phyloP scores from a whole-genome alignment of 2,888 invertebrate genomes.

The Limenitis arthemis region DNA sequence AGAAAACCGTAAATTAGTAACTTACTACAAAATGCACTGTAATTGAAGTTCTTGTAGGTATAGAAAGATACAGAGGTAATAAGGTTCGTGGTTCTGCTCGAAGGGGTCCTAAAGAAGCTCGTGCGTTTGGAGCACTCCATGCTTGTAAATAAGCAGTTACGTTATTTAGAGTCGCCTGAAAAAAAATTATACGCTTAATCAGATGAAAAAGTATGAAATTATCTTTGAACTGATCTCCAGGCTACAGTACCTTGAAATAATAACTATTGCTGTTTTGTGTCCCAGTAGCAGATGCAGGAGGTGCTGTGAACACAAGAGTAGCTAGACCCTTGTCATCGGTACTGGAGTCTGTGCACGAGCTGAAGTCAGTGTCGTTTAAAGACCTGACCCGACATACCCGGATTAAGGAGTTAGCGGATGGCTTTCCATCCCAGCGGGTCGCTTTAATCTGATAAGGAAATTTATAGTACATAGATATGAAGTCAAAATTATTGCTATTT shows the following conservation, averaged over 20 bases:
- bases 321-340: slow-evolving; percentile 48
- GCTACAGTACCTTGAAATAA: slow-evolving; percentile 40
- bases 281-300: slow-evolving; percentile 45
- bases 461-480: neutral
- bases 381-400: slow-evolving; percentile 42
- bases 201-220: neutral
- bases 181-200: neutral
- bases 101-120: slow-evolving; percentile 45
- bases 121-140: slow-evolving; percentile 3
- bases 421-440: slow-evolving; percentile 58
- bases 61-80: slow-evolving; percentile 49
- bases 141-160: slow-evolving; percentile 41
- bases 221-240: too few relatives aligned
- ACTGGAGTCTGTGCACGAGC: slow-evolving; percentile 36
- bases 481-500: neutral
- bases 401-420: slow-evolving; percentile 40
- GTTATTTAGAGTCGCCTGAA: slow-evolving; percentile 45
- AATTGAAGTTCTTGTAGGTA: slow-evolving; percentile 34
- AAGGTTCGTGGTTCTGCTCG: slow-evolving; percentile 34
- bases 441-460: slow-evolving; percentile 47
- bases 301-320: slow-evolving; percentile 45
- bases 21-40: slow-evolving; percentile 62
- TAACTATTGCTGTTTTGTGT: slow-evolving; percentile 38
- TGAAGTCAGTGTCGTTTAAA: neutral
- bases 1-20: neutral